Evolutionary conservation across 2,113 vertebrate species (phyloP), one percentile per base, ranked within the genome.

Genomic region (Psophia crepitans): DNA sequence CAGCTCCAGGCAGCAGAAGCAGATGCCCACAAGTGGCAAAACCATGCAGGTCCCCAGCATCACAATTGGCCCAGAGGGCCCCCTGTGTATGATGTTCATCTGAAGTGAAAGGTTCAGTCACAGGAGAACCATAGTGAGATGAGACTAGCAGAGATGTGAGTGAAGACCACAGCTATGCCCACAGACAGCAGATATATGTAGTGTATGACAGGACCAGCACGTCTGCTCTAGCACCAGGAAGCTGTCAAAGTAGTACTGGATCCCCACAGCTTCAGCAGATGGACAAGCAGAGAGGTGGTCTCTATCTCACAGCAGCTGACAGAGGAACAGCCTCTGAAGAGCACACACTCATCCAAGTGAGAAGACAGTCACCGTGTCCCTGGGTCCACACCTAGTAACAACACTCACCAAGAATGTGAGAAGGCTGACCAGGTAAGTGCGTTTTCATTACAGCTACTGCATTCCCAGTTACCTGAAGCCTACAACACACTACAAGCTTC

Each of bases 371-470:
- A 51, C 20, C 17, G 9, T 66, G 44, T 74, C n/a, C 13, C 60
- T 69, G 18, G 43, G 48, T 24, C 51, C 39, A 53, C 5, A 19
- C 9, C 35, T 73, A 48, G 4, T 48, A 76, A 22, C n/a, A n/a
- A 3, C 14, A 63, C 3, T 7, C 44, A 66, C 9, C 21, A 43
- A 41, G 44, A 14, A 58, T 46, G 30, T 48, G 7, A 77, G 76
- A 63, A 84, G 32, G 63, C 51, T 35, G n/a, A 30, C 0, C 5
- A 69, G 44, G 41, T 32, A 17, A 79, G 27, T 21, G 37, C 69
- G 61, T 82, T 83, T 77, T 70, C n/a, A 27, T 11, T 11, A 61
- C 0, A 1, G 30, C 35, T 79, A 46, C 27, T 0, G 0, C 21
- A 32, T 32, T 80, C 43, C 5, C 58, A 58, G 71, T 46, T 57